Conservation (phyloP, 2,797 vertebrate species). For the Pseudochaenichthys georgianus region DNA sequence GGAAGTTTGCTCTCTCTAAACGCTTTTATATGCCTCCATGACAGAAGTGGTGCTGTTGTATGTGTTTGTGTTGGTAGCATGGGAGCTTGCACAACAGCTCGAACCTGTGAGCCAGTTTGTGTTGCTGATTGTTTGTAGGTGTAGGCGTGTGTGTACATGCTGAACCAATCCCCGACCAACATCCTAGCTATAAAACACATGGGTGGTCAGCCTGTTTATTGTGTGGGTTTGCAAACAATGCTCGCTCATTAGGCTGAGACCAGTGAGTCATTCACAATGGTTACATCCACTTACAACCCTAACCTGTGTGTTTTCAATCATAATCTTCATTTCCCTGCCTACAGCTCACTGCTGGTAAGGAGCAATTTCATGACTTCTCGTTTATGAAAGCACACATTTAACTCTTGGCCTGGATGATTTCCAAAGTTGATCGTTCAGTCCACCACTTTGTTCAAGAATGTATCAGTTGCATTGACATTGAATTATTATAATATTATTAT, state of each 20-base stretch:
- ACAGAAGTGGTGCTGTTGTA: slow-evolving; percentile 73
- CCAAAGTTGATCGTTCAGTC: not conserved
- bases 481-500: not conserved
- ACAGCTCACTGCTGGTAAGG: slow-evolving; percentile 53
- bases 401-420: slow-evolving; percentile 9
- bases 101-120: slow-evolving; percentile 42
- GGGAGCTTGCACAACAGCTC: slow-evolving; percentile 56
- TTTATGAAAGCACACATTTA: slow-evolving; percentile 36
- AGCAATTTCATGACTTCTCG: slow-evolving; percentile 45
- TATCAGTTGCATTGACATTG: not conserved
- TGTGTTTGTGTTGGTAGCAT: slow-evolving; percentile 66
- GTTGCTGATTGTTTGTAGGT: slow-evolving; percentile 48
- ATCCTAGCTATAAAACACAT: slow-evolving; percentile 75
- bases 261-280: slow-evolving; percentile 51
- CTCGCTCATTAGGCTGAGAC: slow-evolving; percentile 47
- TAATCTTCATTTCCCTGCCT: slow-evolving; percentile 63
- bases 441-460: not conserved
- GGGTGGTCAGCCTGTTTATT: slow-evolving; percentile 80
- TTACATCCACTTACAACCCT: slow-evolving; percentile 58
- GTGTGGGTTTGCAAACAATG: slow-evolving; percentile 64
- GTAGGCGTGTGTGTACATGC: slow-evolving; percentile 43
- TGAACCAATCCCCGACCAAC: slow-evolving; percentile 54
- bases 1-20: slow-evolving; percentile 50
- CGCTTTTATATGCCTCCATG: slow-evolving; percentile 55
- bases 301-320: slow-evolving; percentile 65